A percentile compares a stretch with the other conserved stretches of the same genome.
Conservation (phyloP, 2,113 vertebrate species). For the Callaeas wilsoni region DNA sequence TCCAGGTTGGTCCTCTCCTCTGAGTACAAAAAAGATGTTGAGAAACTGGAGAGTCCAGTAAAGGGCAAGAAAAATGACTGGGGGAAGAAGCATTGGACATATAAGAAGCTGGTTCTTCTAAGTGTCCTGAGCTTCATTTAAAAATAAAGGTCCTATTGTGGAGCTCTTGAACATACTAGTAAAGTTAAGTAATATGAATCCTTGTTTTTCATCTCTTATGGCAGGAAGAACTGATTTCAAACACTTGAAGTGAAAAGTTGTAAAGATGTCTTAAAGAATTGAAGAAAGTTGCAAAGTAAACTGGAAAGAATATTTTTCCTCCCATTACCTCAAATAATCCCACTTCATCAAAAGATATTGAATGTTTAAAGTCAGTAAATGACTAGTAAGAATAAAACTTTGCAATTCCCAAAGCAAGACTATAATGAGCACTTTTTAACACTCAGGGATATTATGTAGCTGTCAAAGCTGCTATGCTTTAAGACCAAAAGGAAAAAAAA, state of each 20-base stretch:
- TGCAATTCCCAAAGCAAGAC: not conserved
- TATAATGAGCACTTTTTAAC: not conserved
- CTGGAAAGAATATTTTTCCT: not conserved
- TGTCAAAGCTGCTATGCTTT: not conserved
- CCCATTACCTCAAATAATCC: not conserved
- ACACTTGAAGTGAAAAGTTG: not conserved
- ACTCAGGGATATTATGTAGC: not conserved
- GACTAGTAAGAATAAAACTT: not conserved
- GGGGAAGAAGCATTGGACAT: rapidly evolving
- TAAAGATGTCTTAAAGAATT: not conserved
- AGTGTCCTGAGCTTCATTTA: not conserved
- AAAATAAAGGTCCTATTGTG: not conserved
- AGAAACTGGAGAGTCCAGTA: not conserved
- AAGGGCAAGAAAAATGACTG: not conserved
- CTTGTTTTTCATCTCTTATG: not conserved
- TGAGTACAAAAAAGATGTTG: not conserved
- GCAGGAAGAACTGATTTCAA: not conserved
- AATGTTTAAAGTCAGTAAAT: not conserved
- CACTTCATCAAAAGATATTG: not conserved
- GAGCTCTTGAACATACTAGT: not conserved
- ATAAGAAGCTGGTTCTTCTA: not conserved
- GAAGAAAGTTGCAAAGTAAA: not conserved
- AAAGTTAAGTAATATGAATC: not conserved
- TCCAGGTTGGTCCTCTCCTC: not conserved
- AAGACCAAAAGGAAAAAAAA: not conserved